Evolutionary conservation across 2,888 invertebrate genomes (phyloP).

Genomic region (Belgica antarctica): DNA sequence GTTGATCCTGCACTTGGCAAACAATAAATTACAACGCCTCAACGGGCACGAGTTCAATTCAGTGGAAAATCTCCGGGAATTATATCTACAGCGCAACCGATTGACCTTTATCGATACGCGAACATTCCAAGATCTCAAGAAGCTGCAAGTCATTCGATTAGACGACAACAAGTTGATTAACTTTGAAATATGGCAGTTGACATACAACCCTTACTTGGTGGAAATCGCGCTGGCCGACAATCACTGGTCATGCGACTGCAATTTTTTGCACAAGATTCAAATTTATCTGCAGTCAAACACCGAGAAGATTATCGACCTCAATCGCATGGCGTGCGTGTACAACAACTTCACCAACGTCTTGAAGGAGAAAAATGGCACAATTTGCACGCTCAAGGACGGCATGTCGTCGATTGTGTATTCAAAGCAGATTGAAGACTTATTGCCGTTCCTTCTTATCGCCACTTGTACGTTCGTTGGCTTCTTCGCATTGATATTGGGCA

Average conservation of each 20-base stretch:
- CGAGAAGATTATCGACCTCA: slow-evolving; percentile 77
- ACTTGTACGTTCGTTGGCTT: slow-evolving; percentile 75
- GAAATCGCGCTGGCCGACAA: slow-evolving; percentile 80
- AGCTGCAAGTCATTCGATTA: slow-evolving; percentile 78
- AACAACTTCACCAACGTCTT: slow-evolving; percentile 71
- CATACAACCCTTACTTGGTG: slow-evolving; percentile 79
- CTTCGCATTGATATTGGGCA: slow-evolving; percentile 72
- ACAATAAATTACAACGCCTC: slow-evolving; percentile 76
- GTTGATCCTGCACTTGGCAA: slow-evolving; percentile 78
- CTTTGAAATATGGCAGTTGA: slow-evolving; percentile 84
- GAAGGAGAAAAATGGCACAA: slow-evolving; percentile 74
- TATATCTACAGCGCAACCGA: slow-evolving; percentile 83
- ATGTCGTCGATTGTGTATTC: slow-evolving; percentile 72
- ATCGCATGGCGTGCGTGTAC: slow-evolving; percentile 72
- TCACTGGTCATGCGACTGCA: slow-evolving; percentile 89
- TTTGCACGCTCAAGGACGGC: slow-evolving; percentile 71
- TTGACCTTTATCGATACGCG: slow-evolving; percentile 79
- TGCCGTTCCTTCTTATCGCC: slow-evolving; percentile 74
- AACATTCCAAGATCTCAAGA: slow-evolving; percentile 76
- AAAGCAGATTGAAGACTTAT: slow-evolving; percentile 69
- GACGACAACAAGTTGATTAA: slow-evolving; percentile 79
- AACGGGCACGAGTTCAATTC: slow-evolving; percentile 80
- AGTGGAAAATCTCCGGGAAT: slow-evolving; percentile 76
- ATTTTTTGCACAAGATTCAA: slow-evolving; percentile 74
- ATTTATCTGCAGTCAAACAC: slow-evolving; percentile 75